These are phyloP conservation scores for Dascyllus trimaculatus DNA, from an alignment of 2,113 vertebrate species.

Conservation along the genomic window DNA sequence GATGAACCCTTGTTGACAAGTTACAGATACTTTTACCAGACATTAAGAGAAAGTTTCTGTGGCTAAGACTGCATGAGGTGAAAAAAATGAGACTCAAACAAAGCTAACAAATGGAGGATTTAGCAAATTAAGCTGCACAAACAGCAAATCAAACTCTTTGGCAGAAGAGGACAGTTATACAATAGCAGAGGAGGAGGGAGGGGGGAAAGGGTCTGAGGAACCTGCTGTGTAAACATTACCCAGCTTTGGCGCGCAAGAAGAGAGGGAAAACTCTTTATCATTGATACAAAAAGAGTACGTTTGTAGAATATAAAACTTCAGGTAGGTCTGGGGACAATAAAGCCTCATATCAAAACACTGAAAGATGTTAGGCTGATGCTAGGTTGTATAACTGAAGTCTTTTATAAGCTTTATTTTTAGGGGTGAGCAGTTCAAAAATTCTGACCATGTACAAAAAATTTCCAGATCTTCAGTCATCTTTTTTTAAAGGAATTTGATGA, in stretches of 20 bases:
- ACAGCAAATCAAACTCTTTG: constrained; percentile 55
- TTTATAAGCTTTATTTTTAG: too few species aligned
- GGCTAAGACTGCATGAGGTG: constrained; percentile 2
- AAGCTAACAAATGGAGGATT: constrained; percentile 40
- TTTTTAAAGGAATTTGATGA: too few species aligned
- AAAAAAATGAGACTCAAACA: constrained; percentile 2
- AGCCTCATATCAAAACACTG: background rate
- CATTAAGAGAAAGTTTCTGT: constrained; percentile 8
- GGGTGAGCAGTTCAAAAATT: too few species aligned
- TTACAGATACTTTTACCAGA: constrained; percentile 11
- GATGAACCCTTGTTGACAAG: constrained; percentile 20
- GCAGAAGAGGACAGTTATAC: constrained; percentile 46
- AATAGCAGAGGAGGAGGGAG: constrained; percentile 50
- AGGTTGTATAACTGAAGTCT: too few species aligned
- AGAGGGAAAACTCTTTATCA: constrained; percentile 70
- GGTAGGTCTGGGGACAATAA: background rate
- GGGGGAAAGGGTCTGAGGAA: constrained; percentile 41
- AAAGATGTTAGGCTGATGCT: background rate
- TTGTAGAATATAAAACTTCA: constrained; percentile 5
- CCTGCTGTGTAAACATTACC: constrained; percentile 75
- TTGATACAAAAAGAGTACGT: background rate
- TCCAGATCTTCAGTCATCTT: too few species aligned
- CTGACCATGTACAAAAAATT: too few species aligned
- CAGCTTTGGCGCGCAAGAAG: constrained; percentile 62
- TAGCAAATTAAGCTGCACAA: constrained; percentile 59